These are phyloP conservation scores for Upupa epops DNA, from an alignment of 2,113 vertebrate species.

Conservation along the genomic window DNA sequence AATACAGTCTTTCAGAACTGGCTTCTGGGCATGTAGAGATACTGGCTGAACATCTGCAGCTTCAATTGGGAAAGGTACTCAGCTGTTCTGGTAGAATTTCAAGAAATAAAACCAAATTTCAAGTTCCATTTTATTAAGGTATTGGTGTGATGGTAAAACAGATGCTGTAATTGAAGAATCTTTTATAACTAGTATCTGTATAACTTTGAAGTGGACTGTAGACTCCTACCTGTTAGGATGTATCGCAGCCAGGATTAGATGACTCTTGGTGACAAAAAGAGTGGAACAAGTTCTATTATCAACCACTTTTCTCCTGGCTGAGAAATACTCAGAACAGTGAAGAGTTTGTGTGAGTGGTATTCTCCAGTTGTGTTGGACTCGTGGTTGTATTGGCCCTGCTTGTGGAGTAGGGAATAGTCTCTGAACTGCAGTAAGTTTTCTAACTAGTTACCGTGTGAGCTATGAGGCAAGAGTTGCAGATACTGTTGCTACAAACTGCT, in stretches of 20 bases:
- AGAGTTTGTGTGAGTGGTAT: not conserved
- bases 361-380: not conserved
- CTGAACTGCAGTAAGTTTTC: not conserved
- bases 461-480: not conserved
- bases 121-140: not conserved
- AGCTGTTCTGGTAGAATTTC: not conserved
- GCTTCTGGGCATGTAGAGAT: not conserved
- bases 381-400: rapidly evolving
- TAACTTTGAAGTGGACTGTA: not conserved
- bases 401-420: not conserved
- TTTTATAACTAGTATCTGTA: not conserved
- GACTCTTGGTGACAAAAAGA: not conserved
- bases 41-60: not conserved
- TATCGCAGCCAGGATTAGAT: not conserved
- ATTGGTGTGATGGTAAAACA: not conserved
- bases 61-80: not conserved
- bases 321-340: not conserved
- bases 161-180: not conserved
- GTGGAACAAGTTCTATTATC: not conserved
- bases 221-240: not conserved
- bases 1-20: not conserved
- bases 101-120: not conserved
- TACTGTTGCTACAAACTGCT: not conserved
- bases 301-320: not conserved
- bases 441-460: not conserved